phyloP scores from a whole-genome alignment of 1,140 invertebrate species.

The Sycobia sp. region DNA sequence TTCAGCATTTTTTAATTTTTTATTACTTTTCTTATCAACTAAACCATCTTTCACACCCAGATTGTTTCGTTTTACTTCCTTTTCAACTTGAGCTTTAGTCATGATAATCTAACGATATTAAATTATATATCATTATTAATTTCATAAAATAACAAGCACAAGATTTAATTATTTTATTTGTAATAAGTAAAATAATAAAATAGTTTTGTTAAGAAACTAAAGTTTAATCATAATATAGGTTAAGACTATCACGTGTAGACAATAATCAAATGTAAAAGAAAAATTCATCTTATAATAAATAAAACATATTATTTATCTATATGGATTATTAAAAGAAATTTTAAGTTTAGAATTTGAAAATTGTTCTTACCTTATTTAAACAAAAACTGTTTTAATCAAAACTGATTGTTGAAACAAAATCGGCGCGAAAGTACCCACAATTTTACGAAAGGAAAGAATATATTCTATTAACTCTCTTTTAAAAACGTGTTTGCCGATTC shows the following conservation, averaged over 20 bases:
- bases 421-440: no score
- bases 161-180: neutral
- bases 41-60: conserved; percentile 11
- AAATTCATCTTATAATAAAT: neutral
- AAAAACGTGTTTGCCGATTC: no score
- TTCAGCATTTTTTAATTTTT: conserved; percentile 2
- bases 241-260: conserved; percentile 18
- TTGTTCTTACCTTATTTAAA: neutral
- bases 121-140: neutral
- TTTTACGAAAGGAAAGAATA: no score
- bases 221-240: conserved; percentile 15
- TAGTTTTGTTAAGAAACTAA: neutral
- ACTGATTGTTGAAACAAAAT: no score
- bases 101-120: neutral
- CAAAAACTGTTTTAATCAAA: no score
- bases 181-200: neutral
- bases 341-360: neutral
- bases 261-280: neutral
- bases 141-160: no score
- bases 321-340: neutral
- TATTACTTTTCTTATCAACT: neutral
- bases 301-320: no score
- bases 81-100: conserved; percentile 17
- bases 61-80: neutral
- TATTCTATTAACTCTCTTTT: no score